Evolutionary conservation across 2,888 invertebrate species (phyloP), one percentile per base, ranked within the genome.

Genomic region (Smittia aterrima): DNA sequence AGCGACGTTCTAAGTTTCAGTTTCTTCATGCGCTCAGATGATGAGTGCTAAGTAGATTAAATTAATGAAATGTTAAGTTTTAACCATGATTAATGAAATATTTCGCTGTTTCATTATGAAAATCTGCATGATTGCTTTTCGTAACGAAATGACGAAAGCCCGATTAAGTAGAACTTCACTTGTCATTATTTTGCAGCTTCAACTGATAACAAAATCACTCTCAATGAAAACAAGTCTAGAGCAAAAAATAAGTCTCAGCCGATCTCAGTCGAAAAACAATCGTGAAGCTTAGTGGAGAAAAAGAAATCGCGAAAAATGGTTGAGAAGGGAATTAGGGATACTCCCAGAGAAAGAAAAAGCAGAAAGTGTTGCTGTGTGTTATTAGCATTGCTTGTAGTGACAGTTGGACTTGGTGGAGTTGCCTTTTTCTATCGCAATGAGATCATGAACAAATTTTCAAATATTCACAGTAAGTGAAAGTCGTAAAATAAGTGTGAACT

Each of bases 1-100:
- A 70, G 53, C 9, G 27, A n/a, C n/a, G 24, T 41, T 70, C 13
- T 27, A 70, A 70, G 25, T 20, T 70, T 70, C 16, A 47, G 47
- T 47, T 47, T 54, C 13, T 47, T 24, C 11, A 38, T 25, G 68
- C 41, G 32, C 13, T 18, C 13, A 16, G 41, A 54, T 54, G 70
- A 70, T 54, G 70, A 54, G 70, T 54, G 70, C 27, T 70, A 54
- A 70, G 54, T 70, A 70, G 70, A 70, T 25, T 54, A 70, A 70
- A 70, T 70, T 70, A 70, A 70, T 70, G 25, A 70, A 54, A 70
- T 54, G 70, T 25, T 25, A 68, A 68, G 41, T 68, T 68, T 32
- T 66, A 53, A 68, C 47, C 16, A 68, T 47, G 41, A 68, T 68
- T 47, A 68, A 68, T 68, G 13, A 6, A 40, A 20, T 18, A 32